A percentile compares a stretch with the other conserved stretches of the same genome.
Conservation (phyloP, 2,888 invertebrate species). For the Lucinisca nassula region DNA sequence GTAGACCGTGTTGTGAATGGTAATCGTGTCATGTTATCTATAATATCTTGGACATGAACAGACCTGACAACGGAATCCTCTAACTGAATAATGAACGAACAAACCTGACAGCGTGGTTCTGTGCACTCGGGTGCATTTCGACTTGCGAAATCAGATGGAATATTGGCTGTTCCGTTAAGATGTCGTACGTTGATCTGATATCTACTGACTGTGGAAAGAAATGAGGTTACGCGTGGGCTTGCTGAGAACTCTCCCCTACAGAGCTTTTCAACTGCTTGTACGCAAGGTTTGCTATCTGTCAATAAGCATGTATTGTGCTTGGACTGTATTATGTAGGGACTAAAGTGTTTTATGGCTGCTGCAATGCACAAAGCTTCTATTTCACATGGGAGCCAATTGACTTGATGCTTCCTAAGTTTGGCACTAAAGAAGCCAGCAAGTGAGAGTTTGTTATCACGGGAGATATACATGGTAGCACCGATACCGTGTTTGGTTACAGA, state of each 20-base stretch:
- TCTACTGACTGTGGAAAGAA: conserved; percentile 60
- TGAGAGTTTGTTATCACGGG: too few relatives aligned
- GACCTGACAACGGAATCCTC: conserved; percentile 53
- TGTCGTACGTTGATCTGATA: conserved; percentile 48
- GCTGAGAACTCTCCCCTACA: conserved; percentile 70
- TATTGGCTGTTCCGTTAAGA: conserved; percentile 31
- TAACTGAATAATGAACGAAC: background rate
- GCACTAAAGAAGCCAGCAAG: too few relatives aligned
- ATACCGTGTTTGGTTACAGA: background rate
- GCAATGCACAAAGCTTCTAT: too few relatives aligned
- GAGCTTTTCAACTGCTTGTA: conserved; percentile 69
- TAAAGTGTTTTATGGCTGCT: background rate
- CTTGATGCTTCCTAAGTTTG: background rate
- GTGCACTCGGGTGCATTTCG: conserved; percentile 49
- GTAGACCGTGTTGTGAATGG: conserved; percentile 52
- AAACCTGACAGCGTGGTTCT: conserved; percentile 39
- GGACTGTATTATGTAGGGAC: too few relatives aligned
- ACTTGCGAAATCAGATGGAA: conserved; percentile 60
- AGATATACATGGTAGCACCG: too few relatives aligned
- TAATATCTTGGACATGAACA: conserved; percentile 26
- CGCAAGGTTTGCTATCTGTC: too few relatives aligned
- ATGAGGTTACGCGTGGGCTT: conserved; percentile 67
- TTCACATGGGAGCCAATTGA: too few relatives aligned
- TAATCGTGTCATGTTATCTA: background rate
- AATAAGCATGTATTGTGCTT: too few relatives aligned